These are phyloP conservation scores for Heterochromis multidens DNA, from an alignment of 2,113 vertebrate species.

Conservation along the genomic window DNA sequence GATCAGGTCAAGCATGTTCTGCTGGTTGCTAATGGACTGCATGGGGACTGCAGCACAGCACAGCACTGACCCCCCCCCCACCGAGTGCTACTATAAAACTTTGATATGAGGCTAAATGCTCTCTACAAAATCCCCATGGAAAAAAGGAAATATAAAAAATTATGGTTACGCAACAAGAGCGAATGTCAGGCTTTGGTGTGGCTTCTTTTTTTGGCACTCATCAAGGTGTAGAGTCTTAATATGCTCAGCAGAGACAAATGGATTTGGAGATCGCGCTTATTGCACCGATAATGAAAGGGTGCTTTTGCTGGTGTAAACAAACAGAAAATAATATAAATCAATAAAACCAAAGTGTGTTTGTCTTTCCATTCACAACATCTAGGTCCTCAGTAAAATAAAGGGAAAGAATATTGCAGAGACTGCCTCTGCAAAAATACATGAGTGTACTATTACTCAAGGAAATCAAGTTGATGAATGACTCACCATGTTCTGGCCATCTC, in stretches of 20 bases:
- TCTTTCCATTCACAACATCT: conserved; percentile 14
- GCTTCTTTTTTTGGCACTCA: not conserved
- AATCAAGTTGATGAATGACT: conserved; percentile 34
- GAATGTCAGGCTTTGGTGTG: not conserved
- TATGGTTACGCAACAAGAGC: not conserved
- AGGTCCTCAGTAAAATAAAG: not conserved
- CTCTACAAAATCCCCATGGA: not conserved
- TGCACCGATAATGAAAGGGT: not conserved
- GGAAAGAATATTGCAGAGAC: not conserved
- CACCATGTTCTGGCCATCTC: not conserved
- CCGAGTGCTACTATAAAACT: conserved; percentile 2
- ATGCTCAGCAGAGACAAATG: not conserved
- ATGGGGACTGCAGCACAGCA: not conserved
- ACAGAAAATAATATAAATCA: conserved; percentile 8
- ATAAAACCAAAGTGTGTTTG: not conserved
- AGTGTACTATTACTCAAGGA: not conserved
- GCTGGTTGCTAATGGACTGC: conserved; percentile 26
- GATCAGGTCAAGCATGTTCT: conserved; percentile 2
- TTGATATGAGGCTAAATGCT: conserved; percentile 21
- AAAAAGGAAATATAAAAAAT: not conserved
- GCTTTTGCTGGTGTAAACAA: conserved; percentile 4
- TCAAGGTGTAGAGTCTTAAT: not conserved
- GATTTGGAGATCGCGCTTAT: not conserved
- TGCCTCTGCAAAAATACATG: not conserved
- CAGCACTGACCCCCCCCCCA: not conserved